A percentile compares a stretch with the other conserved stretches of the same genome.
These are phyloP conservation scores for Iselma pallidipennis DNA, from an alignment of 2,888 invertebrate species.

Conservation along the genomic window DNA sequence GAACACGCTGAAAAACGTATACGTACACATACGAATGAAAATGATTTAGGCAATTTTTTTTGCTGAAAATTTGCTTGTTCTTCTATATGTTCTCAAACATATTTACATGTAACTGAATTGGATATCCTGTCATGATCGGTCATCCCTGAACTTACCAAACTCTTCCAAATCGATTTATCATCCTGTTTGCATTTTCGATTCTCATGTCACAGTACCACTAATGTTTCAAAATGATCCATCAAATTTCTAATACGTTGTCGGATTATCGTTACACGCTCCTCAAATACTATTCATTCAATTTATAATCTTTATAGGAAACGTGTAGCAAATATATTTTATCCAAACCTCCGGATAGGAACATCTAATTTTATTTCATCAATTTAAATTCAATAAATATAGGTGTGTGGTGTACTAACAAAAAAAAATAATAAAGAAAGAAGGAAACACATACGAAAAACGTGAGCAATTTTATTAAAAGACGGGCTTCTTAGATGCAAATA, in stretches of 20 bases:
- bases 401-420: no score
- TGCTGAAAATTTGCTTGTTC: no score
- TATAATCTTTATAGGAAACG: conserved; percentile 5
- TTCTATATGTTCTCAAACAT: no score
- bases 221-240: conserved; percentile 25
- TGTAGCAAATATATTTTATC: not conserved
- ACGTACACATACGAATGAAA: not conserved
- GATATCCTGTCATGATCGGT: not conserved
- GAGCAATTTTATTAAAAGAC: no score
- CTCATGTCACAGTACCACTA: conserved; percentile 15
- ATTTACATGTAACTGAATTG: not conserved
- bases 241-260: conserved; percentile 18
- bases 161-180: conserved; percentile 14
- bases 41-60: no score
- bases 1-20: not conserved
- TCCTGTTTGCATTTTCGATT: conserved; percentile 20
- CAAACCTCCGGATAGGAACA: not conserved
- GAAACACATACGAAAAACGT: no score
- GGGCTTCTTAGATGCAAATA: no score
- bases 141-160: not conserved
- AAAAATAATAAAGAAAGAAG: no score
- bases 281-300: conserved; percentile 22
- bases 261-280: conserved; percentile 24
- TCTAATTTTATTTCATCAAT: not conserved
- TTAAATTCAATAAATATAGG: not conserved